Percentiles rank a stretch among this genome's conserved stretches.
phyloP scores from a whole-genome alignment of 2,797 vertebrate species.

The Propithecus deckenii region DNA sequence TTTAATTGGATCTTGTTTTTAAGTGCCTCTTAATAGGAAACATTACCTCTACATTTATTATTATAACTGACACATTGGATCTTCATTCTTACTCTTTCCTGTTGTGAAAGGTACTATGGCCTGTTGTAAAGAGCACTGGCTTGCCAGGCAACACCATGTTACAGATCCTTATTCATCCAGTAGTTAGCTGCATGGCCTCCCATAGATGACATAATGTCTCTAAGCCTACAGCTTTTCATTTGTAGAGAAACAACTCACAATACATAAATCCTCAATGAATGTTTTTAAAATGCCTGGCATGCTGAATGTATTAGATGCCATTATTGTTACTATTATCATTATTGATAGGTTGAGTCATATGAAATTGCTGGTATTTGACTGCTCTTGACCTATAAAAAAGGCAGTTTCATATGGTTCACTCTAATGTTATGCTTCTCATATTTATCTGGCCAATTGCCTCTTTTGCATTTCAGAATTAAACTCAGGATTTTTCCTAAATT shows the following conservation, averaged over 20 bases:
- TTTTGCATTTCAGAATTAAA: neutral
- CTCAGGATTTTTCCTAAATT: neutral
- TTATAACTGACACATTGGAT: neutral
- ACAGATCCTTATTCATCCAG: neutral
- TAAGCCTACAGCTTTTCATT: neutral
- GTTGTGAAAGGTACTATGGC: neutral
- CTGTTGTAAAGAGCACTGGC: neutral
- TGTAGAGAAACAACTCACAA: neutral
- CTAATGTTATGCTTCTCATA: neutral
- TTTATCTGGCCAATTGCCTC: neutral
- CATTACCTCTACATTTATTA: neutral
- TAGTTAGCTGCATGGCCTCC: neutral
- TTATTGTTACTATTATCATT: neutral
- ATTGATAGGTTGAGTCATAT: neutral
- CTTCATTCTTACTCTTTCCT: neutral
- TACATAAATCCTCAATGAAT: neutral
- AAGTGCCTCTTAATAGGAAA: neutral
- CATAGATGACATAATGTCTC: neutral
- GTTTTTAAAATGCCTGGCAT: neutral
- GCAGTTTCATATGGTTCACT: neutral
- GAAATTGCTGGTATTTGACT: neutral
- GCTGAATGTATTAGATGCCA: neutral
- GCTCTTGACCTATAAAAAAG: neutral
- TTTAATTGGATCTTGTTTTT: slow-evolving; percentile 15
- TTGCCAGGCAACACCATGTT: neutral